A percentile compares a stretch with the other conserved stretches of the same genome.
Conservation (phyloP, 2,888 invertebrate species). For the Mechanitis mazaeus region DNA sequence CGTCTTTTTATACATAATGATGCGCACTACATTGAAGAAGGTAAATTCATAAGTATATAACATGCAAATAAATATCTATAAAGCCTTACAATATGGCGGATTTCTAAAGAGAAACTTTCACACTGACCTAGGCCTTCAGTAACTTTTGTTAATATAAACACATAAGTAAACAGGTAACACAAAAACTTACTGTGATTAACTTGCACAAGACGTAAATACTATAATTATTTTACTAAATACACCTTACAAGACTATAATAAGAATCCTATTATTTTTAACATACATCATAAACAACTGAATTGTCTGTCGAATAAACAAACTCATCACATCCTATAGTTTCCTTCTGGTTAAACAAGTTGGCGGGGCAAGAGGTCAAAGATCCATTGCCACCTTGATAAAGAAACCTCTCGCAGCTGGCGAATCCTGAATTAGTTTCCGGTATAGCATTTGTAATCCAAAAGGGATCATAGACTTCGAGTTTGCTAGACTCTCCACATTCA, state of each 20-base stretch:
- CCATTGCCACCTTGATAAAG: conserved; percentile 33
- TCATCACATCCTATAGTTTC: conserved; percentile 29
- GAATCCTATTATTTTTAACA: conserved; percentile 14
- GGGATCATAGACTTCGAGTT: conserved; percentile 33
- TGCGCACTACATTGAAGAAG: too few species aligned
- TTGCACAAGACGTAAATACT: not conserved
- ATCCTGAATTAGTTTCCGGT: conserved; percentile 45
- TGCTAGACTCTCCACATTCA: conserved; percentile 50
- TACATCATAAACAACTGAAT: conserved; percentile 38
- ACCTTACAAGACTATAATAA: not conserved
- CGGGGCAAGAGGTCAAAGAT: conserved; percentile 41
- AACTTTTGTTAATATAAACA: too few species aligned
- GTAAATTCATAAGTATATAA: too few species aligned
- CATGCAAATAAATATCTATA: too few species aligned
- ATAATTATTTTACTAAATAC: not conserved
- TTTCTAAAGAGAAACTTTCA: too few species aligned
- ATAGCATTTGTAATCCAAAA: conserved; percentile 53
- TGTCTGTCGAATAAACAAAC: conserved; percentile 33
- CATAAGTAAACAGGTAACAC: too few species aligned
- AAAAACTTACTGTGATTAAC: not conserved
- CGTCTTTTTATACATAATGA: not conserved
- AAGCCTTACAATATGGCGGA: too few species aligned
- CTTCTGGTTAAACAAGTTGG: conserved; percentile 38
- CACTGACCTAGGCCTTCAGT: too few species aligned
- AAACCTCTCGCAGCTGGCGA: conserved; percentile 53